Evolutionary conservation across 1,140 invertebrate species (phyloP), one percentile per base, ranked within the genome.

Genomic region (Bombyx mandarina): DNA sequence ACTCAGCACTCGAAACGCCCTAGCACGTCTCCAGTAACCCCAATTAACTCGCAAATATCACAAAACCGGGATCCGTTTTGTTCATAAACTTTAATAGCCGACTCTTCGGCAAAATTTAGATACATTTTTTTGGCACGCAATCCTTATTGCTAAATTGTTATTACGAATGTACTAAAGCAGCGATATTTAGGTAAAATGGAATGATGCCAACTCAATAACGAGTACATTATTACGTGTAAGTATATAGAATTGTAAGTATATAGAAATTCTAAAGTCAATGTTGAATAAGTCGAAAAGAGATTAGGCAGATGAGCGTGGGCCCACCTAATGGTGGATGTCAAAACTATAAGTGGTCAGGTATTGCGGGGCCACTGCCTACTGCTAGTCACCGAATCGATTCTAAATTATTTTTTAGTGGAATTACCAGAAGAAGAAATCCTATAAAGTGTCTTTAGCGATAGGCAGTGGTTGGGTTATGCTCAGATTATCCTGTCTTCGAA

Each of bases 161-260:
- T 75, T 69, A 62, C 60, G 60, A 63, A 57, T 61, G 60, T 63
- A 61, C 60, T 61, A 62, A 61, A 54, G 50, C 55, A 59, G 61
- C 60, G 65, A 71, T 65, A 67, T 71, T 68, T 69, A 68, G 65
- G 61, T 62, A 64, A 62, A 64, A 69, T 73, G 73, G 75, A 73
- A 62, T 62, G 46, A 53, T 75, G 75, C 75, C 75, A 78, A 74
- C 53, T 71, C 63, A 69, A 66, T 73, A 71, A 60, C 60, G 58
- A 57, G 18, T 56, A 61, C 59, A 58, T 48, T 69, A 56, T 63
- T 59, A 64, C 50, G 62, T 35, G 26, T 35, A 35, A 66, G 44
- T 52, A 48, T 50, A 60, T 68, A 60, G 60, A 50, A 57, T 55
- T 67, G 45, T 53, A 63, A 47, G 58, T 45, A 45, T 54, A 58